Base-by-base conservation (phyloP, 1,140 invertebrate genomes). In the Eciton burchellii region DNA sequence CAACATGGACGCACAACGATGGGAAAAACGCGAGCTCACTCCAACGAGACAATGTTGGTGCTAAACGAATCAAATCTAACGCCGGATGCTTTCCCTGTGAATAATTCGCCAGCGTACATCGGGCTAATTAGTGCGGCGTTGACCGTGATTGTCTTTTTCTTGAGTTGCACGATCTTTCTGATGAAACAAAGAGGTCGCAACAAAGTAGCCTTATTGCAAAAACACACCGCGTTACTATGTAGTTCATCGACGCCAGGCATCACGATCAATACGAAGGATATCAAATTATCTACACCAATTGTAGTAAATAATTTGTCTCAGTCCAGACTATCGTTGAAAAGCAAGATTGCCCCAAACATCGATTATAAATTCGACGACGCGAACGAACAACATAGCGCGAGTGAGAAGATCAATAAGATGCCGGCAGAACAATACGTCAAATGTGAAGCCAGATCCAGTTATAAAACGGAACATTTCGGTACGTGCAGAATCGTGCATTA, bases 51-150 rank as follows among this genome's bases (percentile, higher is more conserved):
- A 62, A 93, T 81, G 47, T 35, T 1, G 12, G 26, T 12, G 52
- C 89, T 72, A 43, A 92, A 92, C 21, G 83, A 54, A 1, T 88
- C 92, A 0, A 95, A 95, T 84, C 91, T 95, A 4, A 95, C 95
- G 0, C 95, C 96, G 26, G 95, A 95, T 35, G 96, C 96, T 35
- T 96, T 96, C 89, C 95, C 95, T 0, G 95, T 96, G 68, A 95
- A 94, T 82, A 94, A 95, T 93, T 92, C 96, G 0, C 95, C 96
- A 91, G 95, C 96, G 0, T 97, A 97, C 89, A 97, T 98, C 43
- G 97, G 97, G 0, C 94, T 98, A 47, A 96, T 97, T 26, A 97
- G 97, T 68, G 97, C 97, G 0, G 96, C 96, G 0, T 90, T 98
- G 56, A 97, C 97, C 0, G 96, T 97, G 71, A 95, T 97, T 1